phyloP scores from a whole-genome alignment of 1,140 invertebrate genomes.

The Aricia agestis region DNA sequence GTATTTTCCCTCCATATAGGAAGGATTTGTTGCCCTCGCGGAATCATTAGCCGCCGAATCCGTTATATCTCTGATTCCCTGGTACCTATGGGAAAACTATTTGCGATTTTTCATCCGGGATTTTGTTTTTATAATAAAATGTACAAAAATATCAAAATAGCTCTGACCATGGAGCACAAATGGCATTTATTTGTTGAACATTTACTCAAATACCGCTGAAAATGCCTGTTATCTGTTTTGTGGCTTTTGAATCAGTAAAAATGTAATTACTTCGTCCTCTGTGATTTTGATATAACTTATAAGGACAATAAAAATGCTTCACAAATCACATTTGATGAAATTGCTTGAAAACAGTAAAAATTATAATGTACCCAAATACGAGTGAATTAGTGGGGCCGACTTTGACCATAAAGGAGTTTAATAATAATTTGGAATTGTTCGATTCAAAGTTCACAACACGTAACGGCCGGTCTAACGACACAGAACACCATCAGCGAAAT shows the following conservation, averaged over 20 bases:
- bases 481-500: slow-evolving; percentile 1
- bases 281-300: no score
- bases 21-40: slow-evolving; percentile 57
- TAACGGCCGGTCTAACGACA: not conserved
- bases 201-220: not conserved
- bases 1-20: slow-evolving; percentile 68
- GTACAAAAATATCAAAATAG: not conserved
- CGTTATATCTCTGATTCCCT: slow-evolving; percentile 45
- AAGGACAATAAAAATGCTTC: not conserved
- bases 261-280: not conserved
- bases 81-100: slow-evolving; percentile 46
- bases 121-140: slow-evolving; percentile 28
- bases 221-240: not conserved
- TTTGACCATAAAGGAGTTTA: not conserved
- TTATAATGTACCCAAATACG: no score
- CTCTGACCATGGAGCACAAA: not conserved
- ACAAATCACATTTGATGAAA: no score
- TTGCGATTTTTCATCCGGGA: slow-evolving; percentile 42
- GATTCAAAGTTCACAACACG: not conserved
- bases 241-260: not conserved
- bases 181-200: not conserved
- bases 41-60: slow-evolving; percentile 58
- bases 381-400: not conserved
- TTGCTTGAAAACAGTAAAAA: no score
- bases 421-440: not conserved